Conservation (phyloP, 2,113 vertebrate genomes). For the Etheostoma cragini region DNA sequence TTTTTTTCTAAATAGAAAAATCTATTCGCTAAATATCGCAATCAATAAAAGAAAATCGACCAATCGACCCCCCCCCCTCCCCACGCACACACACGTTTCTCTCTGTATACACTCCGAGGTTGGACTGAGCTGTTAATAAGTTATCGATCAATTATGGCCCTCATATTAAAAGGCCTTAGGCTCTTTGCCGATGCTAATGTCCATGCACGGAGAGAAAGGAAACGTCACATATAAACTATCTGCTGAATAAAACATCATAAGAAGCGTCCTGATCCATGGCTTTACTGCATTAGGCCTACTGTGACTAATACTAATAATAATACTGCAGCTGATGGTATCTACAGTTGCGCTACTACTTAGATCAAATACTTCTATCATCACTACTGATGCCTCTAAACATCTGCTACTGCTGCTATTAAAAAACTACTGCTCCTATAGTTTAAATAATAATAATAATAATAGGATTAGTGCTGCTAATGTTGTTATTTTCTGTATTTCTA, state of each 20-base stretch:
- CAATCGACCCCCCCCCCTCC: background rate
- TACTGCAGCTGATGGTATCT: background rate
- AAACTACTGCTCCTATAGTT: no score
- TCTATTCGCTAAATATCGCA: slow-evolving; percentile 87
- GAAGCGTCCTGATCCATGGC: slow-evolving; percentile 23
- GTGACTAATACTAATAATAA: background rate
- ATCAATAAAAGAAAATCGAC: slow-evolving; percentile 84
- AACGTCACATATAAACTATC: slow-evolving; percentile 23
- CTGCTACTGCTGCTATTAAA: background rate
- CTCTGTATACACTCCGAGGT: slow-evolving; percentile 52
- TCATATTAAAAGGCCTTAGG: slow-evolving; percentile 68
- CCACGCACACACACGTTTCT: background rate
- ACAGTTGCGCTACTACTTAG: background rate
- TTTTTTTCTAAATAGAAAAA: slow-evolving; percentile 86
- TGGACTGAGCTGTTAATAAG: slow-evolving; percentile 80
- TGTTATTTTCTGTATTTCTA: background rate
- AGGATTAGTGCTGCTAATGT: background rate
- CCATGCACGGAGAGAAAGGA: slow-evolving; percentile 42
- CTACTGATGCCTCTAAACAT: background rate
- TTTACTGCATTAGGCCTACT: slow-evolving; percentile 1
- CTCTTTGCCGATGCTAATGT: slow-evolving; percentile 66
- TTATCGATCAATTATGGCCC: slow-evolving; percentile 83
- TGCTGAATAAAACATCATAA: slow-evolving; percentile 40
- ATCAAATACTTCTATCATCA: background rate
- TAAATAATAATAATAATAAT: background rate